A percentile compares a stretch with the other conserved stretches of the same genome.
These are phyloP conservation scores for Sceliomorpha sp. DNA, from an alignment of 2,888 invertebrate genomes.

Conservation along the genomic window DNA sequence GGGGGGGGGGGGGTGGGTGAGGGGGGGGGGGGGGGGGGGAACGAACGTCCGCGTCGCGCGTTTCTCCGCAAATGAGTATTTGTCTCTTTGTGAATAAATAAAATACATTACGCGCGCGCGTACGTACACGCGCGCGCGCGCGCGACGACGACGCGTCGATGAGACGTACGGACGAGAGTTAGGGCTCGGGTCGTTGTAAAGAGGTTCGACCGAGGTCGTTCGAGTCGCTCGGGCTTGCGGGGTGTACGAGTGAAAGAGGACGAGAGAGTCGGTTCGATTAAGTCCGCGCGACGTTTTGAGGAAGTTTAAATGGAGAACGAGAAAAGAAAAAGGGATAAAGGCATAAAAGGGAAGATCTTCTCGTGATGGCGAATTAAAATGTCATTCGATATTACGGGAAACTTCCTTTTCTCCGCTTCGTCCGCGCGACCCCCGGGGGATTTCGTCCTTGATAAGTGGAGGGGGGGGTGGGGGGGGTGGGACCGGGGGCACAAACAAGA, in stretches of 20 bases:
- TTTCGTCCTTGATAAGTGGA: too few relatives aligned
- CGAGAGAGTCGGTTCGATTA: too few relatives aligned
- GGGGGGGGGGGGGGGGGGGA: too few relatives aligned
- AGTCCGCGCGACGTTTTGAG: background rate
- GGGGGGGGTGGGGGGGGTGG: too few relatives aligned
- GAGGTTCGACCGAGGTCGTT: conserved; percentile 6
- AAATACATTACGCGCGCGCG: conserved; percentile 74
- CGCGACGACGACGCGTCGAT: too few relatives aligned
- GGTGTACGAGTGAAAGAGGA: background rate
- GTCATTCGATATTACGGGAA: conserved; percentile 17
- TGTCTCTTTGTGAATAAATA: conserved; percentile 80
- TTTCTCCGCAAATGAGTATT: conserved; percentile 74
- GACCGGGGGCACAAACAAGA: conserved; percentile 23
- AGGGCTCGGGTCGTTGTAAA: background rate
- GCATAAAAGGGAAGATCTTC: conserved; percentile 32
- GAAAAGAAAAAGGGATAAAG: conserved; percentile 10
- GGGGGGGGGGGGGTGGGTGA: conserved; percentile 24
- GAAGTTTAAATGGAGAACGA: conserved; percentile 7
- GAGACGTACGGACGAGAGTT: too few relatives aligned
- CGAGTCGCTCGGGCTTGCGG: conserved; percentile 3
- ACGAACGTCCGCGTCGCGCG: too few relatives aligned
- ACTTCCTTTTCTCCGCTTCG: too few relatives aligned
- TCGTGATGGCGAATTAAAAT: conserved; percentile 30
- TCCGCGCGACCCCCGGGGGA: too few relatives aligned
- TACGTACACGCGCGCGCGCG: conserved; percentile 6